Base-by-base conservation (phyloP, 2,113 vertebrate genomes). In the Gasterosteus nipponicus region DNA sequence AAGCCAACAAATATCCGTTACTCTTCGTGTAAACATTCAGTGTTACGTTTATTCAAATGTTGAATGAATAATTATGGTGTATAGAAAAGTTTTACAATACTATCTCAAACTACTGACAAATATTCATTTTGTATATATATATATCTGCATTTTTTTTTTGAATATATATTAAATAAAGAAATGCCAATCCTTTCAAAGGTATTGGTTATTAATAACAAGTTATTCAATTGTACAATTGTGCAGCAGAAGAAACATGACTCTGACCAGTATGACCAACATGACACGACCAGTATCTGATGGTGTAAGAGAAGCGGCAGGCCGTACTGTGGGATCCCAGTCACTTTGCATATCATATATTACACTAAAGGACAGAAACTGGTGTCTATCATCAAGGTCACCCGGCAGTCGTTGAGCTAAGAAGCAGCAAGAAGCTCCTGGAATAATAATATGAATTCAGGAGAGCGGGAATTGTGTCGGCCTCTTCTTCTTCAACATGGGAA, bases 321-420 rank as follows among this genome's bases (percentile, higher is more conserved):
- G 19, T 0, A 57, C 10, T 38, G 44, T 61, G 29, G 9, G 47
- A 41, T 57, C 19, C 62, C 29, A 72, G 10, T 38, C 22, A 56
- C 46, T 70, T 10, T 16, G 46, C 9, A 10, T 22, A 4, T 51
- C 14, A 47, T 31, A 60, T 9, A 41, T 51, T 64, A 67, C 49
- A 68, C 1, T 39, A 10, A 26, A 2, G 29, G 19, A 57, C 7
- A 54, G 19, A 62, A 7, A 3, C n/a, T 16, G 39, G 8, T 60
- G 47, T 56, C 8, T 61, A 61, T 71, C 44, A 62, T 61, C 47
- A 16, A 46, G 75, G 74, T 70, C 26, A 53, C 29, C 51, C 35
- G 38, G n/a, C 16, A n/a, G 33, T 47, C 1, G 49, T 18, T 66
- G 29, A 29, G 12, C 38, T 42, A 41, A 51, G 12, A 29, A 38